Conservation (phyloP, 1,140 invertebrate genomes). For the Macrobrachium rosenbergii region DNA sequence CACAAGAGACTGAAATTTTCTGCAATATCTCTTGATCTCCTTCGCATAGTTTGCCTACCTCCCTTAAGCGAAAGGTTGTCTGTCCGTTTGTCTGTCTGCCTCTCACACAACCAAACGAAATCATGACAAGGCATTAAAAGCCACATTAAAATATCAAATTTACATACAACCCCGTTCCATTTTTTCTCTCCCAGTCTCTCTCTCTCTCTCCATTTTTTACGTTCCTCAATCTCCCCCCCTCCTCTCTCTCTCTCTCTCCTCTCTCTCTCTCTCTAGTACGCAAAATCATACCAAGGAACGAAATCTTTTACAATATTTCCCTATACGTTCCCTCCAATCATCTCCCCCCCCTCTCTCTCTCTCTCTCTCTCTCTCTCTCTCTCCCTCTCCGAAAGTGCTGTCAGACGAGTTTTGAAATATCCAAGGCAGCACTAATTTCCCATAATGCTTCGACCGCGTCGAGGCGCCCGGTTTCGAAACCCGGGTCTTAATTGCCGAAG, state of each 20-base stretch:
- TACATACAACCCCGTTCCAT: not conserved
- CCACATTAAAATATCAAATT: not conserved
- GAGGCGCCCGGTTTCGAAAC: no score
- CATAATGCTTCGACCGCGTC: no score
- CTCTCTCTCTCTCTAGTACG: not conserved
- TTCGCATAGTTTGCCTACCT: not conserved
- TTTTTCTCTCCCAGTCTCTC: not conserved
- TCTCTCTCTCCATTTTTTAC: constrained; percentile 2
- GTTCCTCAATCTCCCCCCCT: not conserved
- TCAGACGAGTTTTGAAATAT: no score
- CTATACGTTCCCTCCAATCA: not conserved
- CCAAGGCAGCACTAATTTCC: no score
- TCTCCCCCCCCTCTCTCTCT: constrained; percentile 19
- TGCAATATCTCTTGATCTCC: no score
- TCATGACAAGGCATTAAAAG: not conserved
- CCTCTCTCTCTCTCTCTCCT: not conserved
- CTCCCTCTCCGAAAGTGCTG: not conserved
- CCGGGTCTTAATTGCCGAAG: no score
- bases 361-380: constrained; percentile 27
- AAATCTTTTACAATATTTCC: no score
- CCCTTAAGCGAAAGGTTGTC: no score
- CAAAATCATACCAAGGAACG: no score
- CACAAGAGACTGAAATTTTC: no score
- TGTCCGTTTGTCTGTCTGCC: not conserved
- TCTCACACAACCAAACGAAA: no score